A percentile compares a stretch with the other conserved stretches of the same genome.
Evolutionary conservation across 2,113 vertebrate genomes (phyloP).

Genomic region (Morone chrysops): DNA sequence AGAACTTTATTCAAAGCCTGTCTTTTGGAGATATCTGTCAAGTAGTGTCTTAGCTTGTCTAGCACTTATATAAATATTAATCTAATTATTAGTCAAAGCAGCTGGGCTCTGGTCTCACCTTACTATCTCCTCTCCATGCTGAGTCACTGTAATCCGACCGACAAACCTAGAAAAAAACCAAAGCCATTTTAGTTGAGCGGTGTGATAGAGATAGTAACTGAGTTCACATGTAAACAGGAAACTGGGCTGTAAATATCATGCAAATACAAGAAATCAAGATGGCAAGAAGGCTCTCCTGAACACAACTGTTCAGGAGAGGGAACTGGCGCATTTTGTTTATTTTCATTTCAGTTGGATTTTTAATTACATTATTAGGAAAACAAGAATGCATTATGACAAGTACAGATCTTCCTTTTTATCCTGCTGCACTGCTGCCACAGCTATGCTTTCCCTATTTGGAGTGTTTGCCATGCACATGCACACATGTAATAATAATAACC

Average conservation of each 20-base stretch:
- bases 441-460: neutral
- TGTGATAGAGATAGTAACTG: neutral
- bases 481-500: neutral
- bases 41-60: neutral
- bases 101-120: slow-evolving; percentile 84
- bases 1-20: neutral
- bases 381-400: neutral
- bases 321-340: neutral
- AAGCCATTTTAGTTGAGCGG: slow-evolving; percentile 26
- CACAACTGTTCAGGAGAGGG: neutral
- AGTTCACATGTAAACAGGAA: neutral
- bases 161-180: slow-evolving; percentile 88
- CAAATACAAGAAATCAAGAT: neutral
- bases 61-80: neutral
- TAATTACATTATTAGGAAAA: neutral
- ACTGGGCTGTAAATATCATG: neutral
- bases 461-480: neutral
- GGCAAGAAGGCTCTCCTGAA: neutral
- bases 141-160: slow-evolving; percentile 92
- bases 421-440: neutral
- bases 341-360: neutral
- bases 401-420: neutral
- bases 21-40: neutral
- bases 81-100: neutral
- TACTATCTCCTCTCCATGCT: slow-evolving; percentile 93